phyloP scores from a whole-genome alignment of 2,888 invertebrate species.

The Agrochola lychnidis region DNA sequence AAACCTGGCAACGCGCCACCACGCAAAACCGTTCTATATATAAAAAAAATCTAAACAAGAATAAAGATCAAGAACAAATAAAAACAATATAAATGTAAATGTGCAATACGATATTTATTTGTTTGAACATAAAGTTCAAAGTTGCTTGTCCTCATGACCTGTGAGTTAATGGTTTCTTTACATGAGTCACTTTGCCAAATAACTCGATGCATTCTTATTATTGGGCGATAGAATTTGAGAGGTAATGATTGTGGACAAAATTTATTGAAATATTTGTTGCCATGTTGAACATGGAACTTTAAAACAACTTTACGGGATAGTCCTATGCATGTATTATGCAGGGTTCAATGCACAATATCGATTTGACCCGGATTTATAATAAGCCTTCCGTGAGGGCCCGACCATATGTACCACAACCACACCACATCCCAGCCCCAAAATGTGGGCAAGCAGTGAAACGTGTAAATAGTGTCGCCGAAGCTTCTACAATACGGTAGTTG shows the following conservation, averaged over 20 bases:
- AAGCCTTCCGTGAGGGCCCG: not conserved
- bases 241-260: conserved; percentile 48
- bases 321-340: not conserved
- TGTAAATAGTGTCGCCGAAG: no score
- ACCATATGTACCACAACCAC: no score
- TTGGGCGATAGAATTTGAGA: conserved; percentile 38
- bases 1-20: conserved; percentile 81
- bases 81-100: conserved; percentile 55
- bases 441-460: no score
- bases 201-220: conserved; percentile 38
- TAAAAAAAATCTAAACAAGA: conserved; percentile 72
- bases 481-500: no score
- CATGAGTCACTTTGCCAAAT: conserved; percentile 61
- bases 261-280: conserved; percentile 31
- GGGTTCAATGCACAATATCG: not conserved
- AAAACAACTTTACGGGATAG: not conserved
- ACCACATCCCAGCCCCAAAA: not conserved
- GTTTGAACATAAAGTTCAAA: conserved; percentile 49
- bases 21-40: conserved; percentile 74
- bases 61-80: conserved; percentile 68
- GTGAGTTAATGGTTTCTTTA: conserved; percentile 31
- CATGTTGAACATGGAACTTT: not conserved
- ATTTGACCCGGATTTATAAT: no score
- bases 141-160: conserved; percentile 47
- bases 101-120: conserved; percentile 49